Conservation (phyloP, 1,140 invertebrate species). For the Lutraria rhynchaena region DNA sequence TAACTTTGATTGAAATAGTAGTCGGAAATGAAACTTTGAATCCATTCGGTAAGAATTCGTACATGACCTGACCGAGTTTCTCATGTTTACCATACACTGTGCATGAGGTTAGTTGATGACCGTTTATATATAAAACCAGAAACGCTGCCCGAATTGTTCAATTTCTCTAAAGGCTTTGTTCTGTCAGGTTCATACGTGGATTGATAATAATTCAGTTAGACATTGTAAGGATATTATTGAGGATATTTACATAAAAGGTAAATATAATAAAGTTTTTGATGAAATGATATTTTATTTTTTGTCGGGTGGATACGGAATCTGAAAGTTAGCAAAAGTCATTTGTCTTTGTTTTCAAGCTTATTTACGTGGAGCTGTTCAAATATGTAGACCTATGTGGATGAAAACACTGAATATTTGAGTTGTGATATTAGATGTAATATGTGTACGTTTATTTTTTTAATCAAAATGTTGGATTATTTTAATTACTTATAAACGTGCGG, state of each 20-base stretch:
- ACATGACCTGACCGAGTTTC: conserved; percentile 44
- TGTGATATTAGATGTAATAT: no score
- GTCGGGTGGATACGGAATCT: neutral
- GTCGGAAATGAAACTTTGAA: neutral
- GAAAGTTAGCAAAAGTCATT: neutral
- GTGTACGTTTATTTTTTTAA: no score
- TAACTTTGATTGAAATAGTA: neutral
- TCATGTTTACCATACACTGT: conserved; percentile 42
- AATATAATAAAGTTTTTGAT: neutral
- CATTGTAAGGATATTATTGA: neutral
- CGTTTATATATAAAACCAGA: conserved; percentile 11
- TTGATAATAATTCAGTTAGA: neutral
- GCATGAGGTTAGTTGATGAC: conserved; percentile 51
- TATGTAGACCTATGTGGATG: no score
- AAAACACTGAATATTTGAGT: no score
- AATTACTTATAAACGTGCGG: no score
- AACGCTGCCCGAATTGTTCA: conserved; percentile 29
- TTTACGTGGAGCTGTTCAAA: neutral
- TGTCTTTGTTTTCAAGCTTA: neutral
- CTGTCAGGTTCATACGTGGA: neutral
- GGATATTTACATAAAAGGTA: no score
- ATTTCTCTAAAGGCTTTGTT: neutral
- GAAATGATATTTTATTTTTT: neutral
- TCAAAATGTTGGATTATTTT: no score
- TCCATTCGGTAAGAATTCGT: neutral